These are phyloP conservation scores for Pluvialis apricaria DNA, from an alignment of 2,113 vertebrate genomes.

Conservation along the genomic window DNA sequence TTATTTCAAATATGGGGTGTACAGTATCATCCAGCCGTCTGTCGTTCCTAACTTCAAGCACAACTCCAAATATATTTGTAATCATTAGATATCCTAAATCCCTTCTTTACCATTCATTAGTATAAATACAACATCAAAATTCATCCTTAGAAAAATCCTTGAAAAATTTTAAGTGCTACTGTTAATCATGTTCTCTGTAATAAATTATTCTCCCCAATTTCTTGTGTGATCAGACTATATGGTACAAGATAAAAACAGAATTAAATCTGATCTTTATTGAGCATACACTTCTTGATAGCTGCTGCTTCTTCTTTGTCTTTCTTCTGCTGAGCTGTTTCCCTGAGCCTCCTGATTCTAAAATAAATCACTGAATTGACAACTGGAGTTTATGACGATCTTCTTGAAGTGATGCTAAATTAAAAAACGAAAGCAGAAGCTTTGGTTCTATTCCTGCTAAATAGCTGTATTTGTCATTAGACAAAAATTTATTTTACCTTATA, in stretches of 20 bases:
- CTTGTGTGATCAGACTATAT: conserved; percentile 37
- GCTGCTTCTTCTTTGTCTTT: conserved; percentile 52
- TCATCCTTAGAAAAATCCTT: conserved; percentile 22
- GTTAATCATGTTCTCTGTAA: conserved; percentile 42
- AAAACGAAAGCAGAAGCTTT: not conserved
- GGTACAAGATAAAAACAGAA: conserved; percentile 14
- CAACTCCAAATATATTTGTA: conserved; percentile 52
- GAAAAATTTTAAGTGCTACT: conserved; percentile 2
- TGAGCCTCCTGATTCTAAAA: conserved; percentile 13
- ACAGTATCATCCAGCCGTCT: conserved; percentile 68
- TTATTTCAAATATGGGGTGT: conserved; percentile 70
- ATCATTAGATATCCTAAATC: conserved; percentile 47
- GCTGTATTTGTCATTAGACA: not conserved
- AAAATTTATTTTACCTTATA: conserved; percentile 15
- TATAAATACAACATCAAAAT: conserved; percentile 44
- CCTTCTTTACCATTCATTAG: conserved; percentile 52
- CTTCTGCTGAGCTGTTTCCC: conserved; percentile 23
- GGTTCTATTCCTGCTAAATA: not conserved
- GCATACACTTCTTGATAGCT: conserved; percentile 48
- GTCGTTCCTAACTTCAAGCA: conserved; percentile 64
- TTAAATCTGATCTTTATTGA: conserved; percentile 42
- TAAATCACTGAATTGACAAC: conserved; percentile 13
- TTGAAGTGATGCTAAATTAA: not conserved
- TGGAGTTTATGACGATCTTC: not conserved
- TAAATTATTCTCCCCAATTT: conserved; percentile 45